Evolutionary conservation across 92 coral and sea anemone species (phyloP), one percentile per base, ranked within the genome.

Genomic region (Pocillopora meandrina): DNA sequence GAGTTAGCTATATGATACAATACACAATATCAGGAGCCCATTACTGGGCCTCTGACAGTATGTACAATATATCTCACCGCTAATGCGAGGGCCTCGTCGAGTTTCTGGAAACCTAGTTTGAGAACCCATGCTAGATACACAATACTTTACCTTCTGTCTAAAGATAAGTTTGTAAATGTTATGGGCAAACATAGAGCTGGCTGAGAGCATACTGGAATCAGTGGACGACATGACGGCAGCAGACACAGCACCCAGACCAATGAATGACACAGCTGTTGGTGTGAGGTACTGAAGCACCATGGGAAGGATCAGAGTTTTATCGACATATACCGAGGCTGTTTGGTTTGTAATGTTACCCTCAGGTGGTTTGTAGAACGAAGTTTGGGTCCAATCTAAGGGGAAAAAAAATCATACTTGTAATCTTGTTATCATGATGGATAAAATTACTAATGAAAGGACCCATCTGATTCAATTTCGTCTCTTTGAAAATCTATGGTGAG

Each of bases 161-260:
- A 95, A 93, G 78, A 95, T 76, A 5, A 79, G 89, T 70, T 93
- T 90, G 81, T 95, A 95, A 82, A 95, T 86, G 75, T 95, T 95
- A 52, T 91, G 91, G 5, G 96, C 76, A 81, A 95, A 95, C 98
- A 95, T 95, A 61, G 93, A 83, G 79, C 95, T 91, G 71, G 96
- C 95, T 1, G 98, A 95, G 78, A 95, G 90, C 59, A 92, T 88
- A 72, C 96, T 93, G 86, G 98, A 95, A 81, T 95, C 98, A 31
- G 98, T 90, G 6, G 98, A 95, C 5, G 98, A 95, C 98, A 95
- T 95, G 72, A 95, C 98, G 49, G 98, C 98, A 12, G 98, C 98
- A 16, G 98, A 95, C 52, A 95, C 92, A n/a, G 98, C 98, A 17
- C 98, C 98, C 60, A 95, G 90, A 4, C 98, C 98, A 77, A 95